Conservation (phyloP, 2,888 invertebrate species). For the Eupithecia tripunctaria region DNA sequence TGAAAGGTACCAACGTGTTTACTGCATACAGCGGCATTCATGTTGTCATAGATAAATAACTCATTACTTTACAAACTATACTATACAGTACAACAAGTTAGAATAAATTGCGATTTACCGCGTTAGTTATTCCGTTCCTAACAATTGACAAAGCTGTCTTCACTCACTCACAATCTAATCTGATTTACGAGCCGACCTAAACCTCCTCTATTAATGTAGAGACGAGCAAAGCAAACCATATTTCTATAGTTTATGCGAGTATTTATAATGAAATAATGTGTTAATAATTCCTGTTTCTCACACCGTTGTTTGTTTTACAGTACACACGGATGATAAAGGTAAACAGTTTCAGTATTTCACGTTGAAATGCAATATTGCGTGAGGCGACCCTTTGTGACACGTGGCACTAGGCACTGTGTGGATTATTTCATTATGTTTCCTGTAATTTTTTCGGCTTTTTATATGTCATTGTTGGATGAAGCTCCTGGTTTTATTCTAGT, state of each 20-base stretch:
- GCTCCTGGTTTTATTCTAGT: neutral
- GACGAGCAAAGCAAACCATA: neutral
- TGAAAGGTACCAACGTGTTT: neutral
- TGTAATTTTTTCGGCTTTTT: neutral
- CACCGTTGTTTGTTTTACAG: constrained; percentile 37
- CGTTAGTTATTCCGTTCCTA: neutral
- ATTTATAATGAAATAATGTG: neutral
- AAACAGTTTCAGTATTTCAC: constrained; percentile 33
- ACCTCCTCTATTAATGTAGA: neutral
- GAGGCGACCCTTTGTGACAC: constrained; percentile 15
- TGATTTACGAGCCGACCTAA: neutral
- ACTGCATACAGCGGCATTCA: neutral
- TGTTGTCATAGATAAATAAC: neutral
- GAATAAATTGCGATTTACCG: neutral
- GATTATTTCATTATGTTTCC: constrained; percentile 14
- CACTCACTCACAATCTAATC: neutral
- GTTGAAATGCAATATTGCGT: constrained; percentile 30
- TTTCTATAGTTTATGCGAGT: neutral
- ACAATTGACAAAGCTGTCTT: neutral
- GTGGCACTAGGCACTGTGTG: constrained; percentile 13
- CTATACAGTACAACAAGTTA: neutral
- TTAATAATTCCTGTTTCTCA: constrained; percentile 22
- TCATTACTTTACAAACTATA: too few relatives aligned
- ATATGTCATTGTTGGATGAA: neutral
- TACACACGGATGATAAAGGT: constrained; percentile 36